Evolutionary conservation across 2,113 vertebrate genomes (phyloP).

Genomic region (Erpornis zantholeuca): DNA sequence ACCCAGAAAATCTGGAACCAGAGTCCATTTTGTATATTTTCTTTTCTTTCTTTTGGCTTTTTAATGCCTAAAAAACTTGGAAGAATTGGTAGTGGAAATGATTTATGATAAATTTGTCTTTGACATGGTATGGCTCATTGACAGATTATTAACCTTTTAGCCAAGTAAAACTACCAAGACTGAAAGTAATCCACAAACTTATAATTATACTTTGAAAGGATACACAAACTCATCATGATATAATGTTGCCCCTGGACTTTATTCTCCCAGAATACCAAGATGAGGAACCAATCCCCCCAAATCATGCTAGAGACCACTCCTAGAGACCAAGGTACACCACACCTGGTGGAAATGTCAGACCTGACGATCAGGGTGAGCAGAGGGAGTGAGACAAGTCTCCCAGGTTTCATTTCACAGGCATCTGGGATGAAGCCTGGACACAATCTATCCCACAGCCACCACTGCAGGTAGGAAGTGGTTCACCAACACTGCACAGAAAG

Average conservation of each 20-base stretch:
- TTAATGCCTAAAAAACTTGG: not conserved
- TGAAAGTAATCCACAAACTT: not conserved
- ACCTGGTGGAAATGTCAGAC: not conserved
- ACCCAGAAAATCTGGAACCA: not conserved
- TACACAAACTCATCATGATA: not conserved
- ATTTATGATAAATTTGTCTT: not conserved
- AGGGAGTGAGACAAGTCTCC: not conserved
- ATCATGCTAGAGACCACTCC: accelerated
- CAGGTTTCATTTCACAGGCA: not conserved
- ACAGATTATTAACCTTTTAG: not conserved
- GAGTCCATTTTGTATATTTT: not conserved
- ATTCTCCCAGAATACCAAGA: not conserved
- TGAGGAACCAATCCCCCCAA: not conserved
- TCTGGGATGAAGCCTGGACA: not conserved
- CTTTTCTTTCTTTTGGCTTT: not conserved
- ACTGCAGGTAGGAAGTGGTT: not conserved
- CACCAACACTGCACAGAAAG: not conserved
- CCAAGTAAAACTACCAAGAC: not conserved
- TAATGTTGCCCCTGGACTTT: not conserved
- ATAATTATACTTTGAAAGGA: not conserved
- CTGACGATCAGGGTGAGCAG: not conserved
- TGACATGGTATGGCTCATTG: not conserved
- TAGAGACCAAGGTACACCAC: not conserved
- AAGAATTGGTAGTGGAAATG: not conserved
- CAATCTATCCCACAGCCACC: not conserved